Base-by-base conservation (phyloP, 2,113 vertebrate species). In the Phoenicopterus ruber region DNA sequence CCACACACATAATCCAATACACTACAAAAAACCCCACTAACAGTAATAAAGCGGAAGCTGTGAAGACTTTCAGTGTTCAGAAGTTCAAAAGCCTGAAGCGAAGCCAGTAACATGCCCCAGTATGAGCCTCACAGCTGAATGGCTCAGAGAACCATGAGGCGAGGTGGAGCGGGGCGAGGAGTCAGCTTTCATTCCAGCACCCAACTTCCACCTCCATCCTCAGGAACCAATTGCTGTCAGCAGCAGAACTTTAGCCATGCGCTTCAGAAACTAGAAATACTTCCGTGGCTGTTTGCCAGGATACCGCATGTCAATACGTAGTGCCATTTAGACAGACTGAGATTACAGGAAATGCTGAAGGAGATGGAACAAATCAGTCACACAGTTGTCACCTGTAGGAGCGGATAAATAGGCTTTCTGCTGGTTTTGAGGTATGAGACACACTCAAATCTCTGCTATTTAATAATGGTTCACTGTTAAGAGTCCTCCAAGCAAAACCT, bases 91-190 rank as follows among this genome's bases (percentile, higher is more conserved):
- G 11, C 15, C 38, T 32, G 22, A 86, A 67, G n/a, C 0, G 0
- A 79, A 93, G 58, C 11, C 34, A 81, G 11, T 18, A 77, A 77
- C 24, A 26, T 2, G 2, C 0, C 0, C 21, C 40, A 70, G 4
- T 19, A 58, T 0, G 0, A 86, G 20, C 8, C 9, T 21, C 2
- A 4, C 5, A 42, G 13, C 28, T 77, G 34, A 61, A 80, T 77
- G 19, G 21, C 9, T 29, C 5, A 7, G 17, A 81, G 9, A 85
- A 62, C 18, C 22, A 21, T 4, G 5, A 78, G 28, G 15, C 29
- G 17, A 79, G 28, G 15, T 17, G 10, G 17, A 89, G 7, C 0
- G 0, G 11, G 24, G 8, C 1, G 0, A 88, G 24, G 13, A 57
- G 19, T 42, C 1, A 2, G 24, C 25, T 88, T 88, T 67, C 3